Evolutionary conservation across 2,113 vertebrate species (phyloP).

Genomic region (Cyrtonyx montezumae): DNA sequence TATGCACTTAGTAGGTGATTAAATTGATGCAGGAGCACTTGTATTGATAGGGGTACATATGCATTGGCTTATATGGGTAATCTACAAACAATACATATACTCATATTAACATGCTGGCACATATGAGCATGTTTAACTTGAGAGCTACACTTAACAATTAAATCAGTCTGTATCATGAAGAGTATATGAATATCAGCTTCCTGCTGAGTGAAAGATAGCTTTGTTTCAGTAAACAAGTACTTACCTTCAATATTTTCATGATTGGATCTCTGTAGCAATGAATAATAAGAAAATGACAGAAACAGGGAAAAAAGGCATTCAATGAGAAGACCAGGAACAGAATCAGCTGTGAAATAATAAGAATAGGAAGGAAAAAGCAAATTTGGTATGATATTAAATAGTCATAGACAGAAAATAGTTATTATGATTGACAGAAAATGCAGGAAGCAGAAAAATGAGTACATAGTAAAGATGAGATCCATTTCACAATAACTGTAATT

Average conservation of each 20-base stretch:
- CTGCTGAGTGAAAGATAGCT: neutral
- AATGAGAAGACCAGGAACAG: neutral
- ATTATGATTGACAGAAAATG: neutral
- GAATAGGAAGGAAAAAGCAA: neutral
- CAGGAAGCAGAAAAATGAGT: neutral
- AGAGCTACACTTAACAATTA: neutral
- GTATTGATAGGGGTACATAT: neutral
- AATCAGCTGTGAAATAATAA: neutral
- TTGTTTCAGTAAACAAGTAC: neutral
- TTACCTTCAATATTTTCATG: neutral
- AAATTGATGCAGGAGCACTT: neutral
- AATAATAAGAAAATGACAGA: neutral
- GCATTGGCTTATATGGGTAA: neutral
- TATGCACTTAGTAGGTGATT: neutral
- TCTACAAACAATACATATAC: neutral
- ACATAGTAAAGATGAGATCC: neutral
- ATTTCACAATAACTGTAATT: neutral
- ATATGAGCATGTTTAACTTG: neutral
- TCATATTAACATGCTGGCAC: neutral
- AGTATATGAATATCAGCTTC: neutral
- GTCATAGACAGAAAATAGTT: neutral
- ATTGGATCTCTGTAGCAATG: neutral
- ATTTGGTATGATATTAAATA: neutral
- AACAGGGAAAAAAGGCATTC: neutral
- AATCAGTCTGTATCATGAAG: neutral